Evolutionary conservation across 1,140 invertebrate genomes (phyloP).

Genomic region (Aphaenogaster floridana): DNA sequence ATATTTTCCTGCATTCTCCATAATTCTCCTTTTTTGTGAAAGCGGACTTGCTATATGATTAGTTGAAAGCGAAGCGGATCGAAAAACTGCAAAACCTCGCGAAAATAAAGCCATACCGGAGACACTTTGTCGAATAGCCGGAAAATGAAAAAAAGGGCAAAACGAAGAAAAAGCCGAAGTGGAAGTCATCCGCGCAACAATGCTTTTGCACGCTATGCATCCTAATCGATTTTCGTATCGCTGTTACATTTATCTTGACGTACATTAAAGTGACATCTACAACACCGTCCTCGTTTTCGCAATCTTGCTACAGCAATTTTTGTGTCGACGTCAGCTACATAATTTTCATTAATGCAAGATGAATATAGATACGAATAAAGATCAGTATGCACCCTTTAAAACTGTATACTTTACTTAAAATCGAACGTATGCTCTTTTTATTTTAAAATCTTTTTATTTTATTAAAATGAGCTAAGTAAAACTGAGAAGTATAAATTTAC

Average conservation of each 20-base stretch:
- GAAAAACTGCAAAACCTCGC: slow-evolving; percentile 35
- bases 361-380: not conserved
- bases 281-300: not conserved
- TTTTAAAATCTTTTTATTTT: not conserved
- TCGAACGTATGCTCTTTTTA: not conserved
- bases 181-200: slow-evolving; percentile 10
- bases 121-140: slow-evolving; percentile 12
- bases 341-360: not conserved
- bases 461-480: not conserved
- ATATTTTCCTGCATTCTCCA: not conserved
- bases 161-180: not conserved
- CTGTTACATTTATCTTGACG: slow-evolving; percentile 33
- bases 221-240: slow-evolving; percentile 29
- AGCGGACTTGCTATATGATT: not conserved
- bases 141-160: slow-evolving; percentile 6
- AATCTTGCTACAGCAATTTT: not conserved
- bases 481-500: not conserved
- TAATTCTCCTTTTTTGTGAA: slow-evolving; percentile 14
- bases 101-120: slow-evolving; percentile 30
- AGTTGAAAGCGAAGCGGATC: slow-evolving; percentile 35
- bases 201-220: slow-evolving; percentile 14
- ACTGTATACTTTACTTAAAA: not conserved
- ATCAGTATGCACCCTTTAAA: not conserved
- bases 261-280: slow-evolving; percentile 17
- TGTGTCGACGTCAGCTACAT: not conserved